Base-by-base conservation (phyloP, 2,888 invertebrate genomes). In the Sarcophaga rosellei region DNA sequence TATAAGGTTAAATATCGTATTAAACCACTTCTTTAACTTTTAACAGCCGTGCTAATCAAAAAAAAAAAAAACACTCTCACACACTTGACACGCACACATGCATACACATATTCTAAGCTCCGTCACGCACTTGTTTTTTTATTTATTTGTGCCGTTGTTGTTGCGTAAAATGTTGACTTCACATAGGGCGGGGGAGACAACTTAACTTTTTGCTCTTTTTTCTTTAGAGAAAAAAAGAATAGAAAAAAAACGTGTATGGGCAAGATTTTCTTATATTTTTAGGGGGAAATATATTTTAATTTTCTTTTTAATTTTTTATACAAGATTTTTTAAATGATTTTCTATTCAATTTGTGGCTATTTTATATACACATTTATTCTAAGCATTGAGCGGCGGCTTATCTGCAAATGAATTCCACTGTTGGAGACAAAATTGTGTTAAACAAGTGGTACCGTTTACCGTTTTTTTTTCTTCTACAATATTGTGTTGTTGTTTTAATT, bases 101-200 rank as follows among this genome's bases (percentile, higher is more conserved):
- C 11, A 15, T 15, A 15, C 53, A 53, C 5, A 53, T 15, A 53
- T 15, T 35, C 57, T 10, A 61, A 61, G n/a, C 68, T 47, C 47
- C 53, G 35, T 35, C 76, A 66, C 66, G n/a, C 70, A 73, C 65
- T 73, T 61, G 35, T 57, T 57, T 45, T 61, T 17, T 76, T 63
- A 70, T 68, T 57, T 59, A 53, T 4, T 63, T 12, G 4, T 53
- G 53, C 5, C 5, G 53, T 47, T 62, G 20, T 4, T 8, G 8
- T 61, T 61, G 17, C 53, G 17, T 12, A 53, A 1, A 53, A 53
- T 53, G 17, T 53, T 53, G 17, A 53, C 17, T 53, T 53, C 35
- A 35, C 35, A 53, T 4, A 17, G 53, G 17, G 53, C 5, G 12
- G 53, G 25, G 21, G 17, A 72, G 15, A 69, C 5, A 21, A 63